Conservation (phyloP, 2,888 invertebrate genomes). For the Harpalus rufipes region DNA sequence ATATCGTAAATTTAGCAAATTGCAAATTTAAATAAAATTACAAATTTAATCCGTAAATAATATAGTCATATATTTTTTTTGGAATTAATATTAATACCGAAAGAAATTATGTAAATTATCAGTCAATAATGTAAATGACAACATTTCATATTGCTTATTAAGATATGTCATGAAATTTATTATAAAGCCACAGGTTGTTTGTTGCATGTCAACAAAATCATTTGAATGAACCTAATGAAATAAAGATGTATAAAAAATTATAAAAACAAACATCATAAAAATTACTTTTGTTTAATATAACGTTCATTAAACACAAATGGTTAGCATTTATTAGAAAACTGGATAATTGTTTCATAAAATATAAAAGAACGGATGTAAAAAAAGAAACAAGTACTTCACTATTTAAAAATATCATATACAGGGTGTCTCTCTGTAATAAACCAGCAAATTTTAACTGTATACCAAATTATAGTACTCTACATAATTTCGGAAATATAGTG, state of each 20-base stretch:
- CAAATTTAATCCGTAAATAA: constrained; percentile 14
- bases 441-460: too few relatives aligned
- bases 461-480: too few relatives aligned
- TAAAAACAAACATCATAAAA: constrained; percentile 16
- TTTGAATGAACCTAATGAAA: constrained; percentile 46
- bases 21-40: constrained; percentile 18
- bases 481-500: too few relatives aligned
- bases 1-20: constrained; percentile 2
- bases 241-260: constrained; percentile 33
- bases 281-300: not conserved
- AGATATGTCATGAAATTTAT: constrained; percentile 54
- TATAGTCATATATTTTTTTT: not conserved
- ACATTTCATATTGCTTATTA: constrained; percentile 54
- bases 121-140: constrained; percentile 1
- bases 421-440: too few relatives aligned
- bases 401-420: too few relatives aligned
- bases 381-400: too few relatives aligned
- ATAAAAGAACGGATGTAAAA: too few relatives aligned
- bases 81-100: not conserved
- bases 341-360: too few relatives aligned
- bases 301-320: not conserved
- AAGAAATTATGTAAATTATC: constrained; percentile 18
- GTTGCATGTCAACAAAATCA: constrained; percentile 60
- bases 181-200: constrained; percentile 59
- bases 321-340: not conserved